These are phyloP conservation scores for Drosophila ananassae DNA, from an alignment of 1,140 invertebrate genomes.

Conservation along the genomic window DNA sequence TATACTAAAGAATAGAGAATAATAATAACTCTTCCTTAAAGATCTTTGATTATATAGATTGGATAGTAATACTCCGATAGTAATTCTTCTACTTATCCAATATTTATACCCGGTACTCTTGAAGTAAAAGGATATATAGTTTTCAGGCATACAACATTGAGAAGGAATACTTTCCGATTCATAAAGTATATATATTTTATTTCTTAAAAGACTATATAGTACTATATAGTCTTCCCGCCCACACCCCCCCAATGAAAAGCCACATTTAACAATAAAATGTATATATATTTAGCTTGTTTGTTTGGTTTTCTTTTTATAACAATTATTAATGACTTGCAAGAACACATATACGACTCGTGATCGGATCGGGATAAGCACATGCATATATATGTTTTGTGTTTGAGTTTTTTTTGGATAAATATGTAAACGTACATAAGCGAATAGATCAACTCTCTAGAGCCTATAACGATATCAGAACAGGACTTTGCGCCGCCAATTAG, in stretches of 20 bases:
- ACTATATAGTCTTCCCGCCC: neutral
- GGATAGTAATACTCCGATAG: too few relatives aligned
- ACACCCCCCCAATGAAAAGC: neutral
- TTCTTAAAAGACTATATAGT: neutral
- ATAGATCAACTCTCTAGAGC: slow-evolving; percentile 26
- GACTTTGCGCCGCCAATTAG: slow-evolving; percentile 3
- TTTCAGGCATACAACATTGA: too few relatives aligned
- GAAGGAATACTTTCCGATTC: too few relatives aligned
- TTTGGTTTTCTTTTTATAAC: slow-evolving; percentile 15
- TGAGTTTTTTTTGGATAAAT: slow-evolving; percentile 9
- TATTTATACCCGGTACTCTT: too few relatives aligned
- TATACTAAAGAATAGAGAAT: too few relatives aligned
- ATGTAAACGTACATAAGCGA: slow-evolving; percentile 7
- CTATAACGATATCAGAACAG: slow-evolving; percentile 25
- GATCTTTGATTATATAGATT: too few relatives aligned
- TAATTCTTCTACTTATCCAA: too few relatives aligned
- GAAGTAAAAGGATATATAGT: too few relatives aligned
- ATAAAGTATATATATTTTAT: too few relatives aligned
- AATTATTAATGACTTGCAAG: slow-evolving; percentile 43
- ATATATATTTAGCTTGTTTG: slow-evolving; percentile 30
- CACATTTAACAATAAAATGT: slow-evolving; percentile 40
- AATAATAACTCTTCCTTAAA: too few relatives aligned
- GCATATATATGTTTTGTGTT: slow-evolving; percentile 13
- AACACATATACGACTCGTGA: slow-evolving; percentile 40
- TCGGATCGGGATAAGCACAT: slow-evolving; percentile 27